Percentiles rank a stretch among this genome's conserved stretches.
Conservation (phyloP, 2,797 vertebrate species). For the Salarias fasciatus region DNA sequence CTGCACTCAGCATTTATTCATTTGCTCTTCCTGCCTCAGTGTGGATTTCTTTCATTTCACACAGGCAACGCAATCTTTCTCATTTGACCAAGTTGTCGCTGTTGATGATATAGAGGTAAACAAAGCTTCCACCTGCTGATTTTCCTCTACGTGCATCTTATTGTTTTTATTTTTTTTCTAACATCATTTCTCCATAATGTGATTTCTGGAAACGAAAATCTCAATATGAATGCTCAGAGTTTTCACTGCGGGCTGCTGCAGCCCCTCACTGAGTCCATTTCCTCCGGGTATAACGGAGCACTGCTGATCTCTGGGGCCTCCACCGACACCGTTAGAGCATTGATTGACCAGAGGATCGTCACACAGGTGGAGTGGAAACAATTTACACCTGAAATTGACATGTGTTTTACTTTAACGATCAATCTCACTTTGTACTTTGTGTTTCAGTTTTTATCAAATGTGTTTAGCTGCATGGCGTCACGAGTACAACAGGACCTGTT, state of each 20-base stretch:
- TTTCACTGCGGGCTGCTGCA: conserved; percentile 77
- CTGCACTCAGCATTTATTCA: background rate
- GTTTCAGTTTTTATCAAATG: conserved; percentile 75
- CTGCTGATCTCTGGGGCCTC: conserved; percentile 81
- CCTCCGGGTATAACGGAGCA: conserved; percentile 78
- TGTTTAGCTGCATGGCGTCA: conserved; percentile 75
- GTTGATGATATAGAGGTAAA: conserved; percentile 82
- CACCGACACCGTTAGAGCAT: conserved; percentile 50
- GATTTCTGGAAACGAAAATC: conserved; percentile 4
- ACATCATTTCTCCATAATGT: background rate
- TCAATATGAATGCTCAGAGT: conserved; percentile 63
- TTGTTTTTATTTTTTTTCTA: background rate
- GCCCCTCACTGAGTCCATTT: conserved; percentile 72
- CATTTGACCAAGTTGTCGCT: conserved; percentile 79
- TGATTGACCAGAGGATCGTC: conserved; percentile 69
- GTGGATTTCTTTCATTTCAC: conserved; percentile 22
- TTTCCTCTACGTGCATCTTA: background rate
- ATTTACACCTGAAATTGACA: background rate
- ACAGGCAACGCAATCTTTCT: conserved; percentile 68
- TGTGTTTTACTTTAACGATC: background rate
- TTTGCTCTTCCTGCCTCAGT: conserved; percentile 7
- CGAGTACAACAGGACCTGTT: conserved; percentile 52
- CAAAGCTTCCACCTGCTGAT: background rate
- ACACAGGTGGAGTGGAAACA: conserved; percentile 75
- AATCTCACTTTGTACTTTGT: conserved; percentile 4